These are phyloP conservation scores for Trididemnum clinides DNA, from an alignment of 23 tunicate species.

Conservation along the genomic window DNA sequence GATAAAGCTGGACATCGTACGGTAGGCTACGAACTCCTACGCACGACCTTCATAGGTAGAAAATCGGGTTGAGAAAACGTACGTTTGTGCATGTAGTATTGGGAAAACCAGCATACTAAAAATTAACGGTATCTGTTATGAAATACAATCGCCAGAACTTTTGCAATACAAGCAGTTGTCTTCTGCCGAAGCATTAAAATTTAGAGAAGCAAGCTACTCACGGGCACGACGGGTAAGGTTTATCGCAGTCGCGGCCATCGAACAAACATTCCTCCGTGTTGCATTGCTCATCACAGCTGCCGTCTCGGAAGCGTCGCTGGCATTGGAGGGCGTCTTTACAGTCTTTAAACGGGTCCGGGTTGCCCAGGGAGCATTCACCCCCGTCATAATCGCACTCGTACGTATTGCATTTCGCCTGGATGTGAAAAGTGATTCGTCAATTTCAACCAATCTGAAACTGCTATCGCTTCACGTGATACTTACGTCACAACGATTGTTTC, in stretches of 20 bases:
- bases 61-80: too few relatives aligned
- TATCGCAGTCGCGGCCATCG: conserved; percentile 89
- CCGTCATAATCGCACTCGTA: conserved; percentile 89
- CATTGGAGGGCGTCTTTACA: conserved; percentile 72
- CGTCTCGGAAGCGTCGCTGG: conserved; percentile 62
- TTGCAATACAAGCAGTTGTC: too few relatives aligned
- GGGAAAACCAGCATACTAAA: too few relatives aligned
- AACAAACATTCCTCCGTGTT: conserved; percentile 82
- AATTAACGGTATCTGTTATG: too few relatives aligned
- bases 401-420: conserved; percentile 64
- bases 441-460: not conserved
- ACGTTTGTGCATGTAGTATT: too few relatives aligned
- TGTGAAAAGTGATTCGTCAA: not conserved
- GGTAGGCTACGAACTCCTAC: too few relatives aligned
- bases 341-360: conserved; percentile 62
- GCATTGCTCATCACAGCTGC: conserved; percentile 86
- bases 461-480: conserved; percentile 13
- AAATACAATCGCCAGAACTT: too few relatives aligned
- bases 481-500: conserved; percentile 64
- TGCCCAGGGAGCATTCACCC: conserved; percentile 85
- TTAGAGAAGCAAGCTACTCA: conserved; percentile 49
- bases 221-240: conserved; percentile 68
- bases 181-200: too few relatives aligned
- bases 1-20: too few relatives aligned
- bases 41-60: too few relatives aligned